Evolutionary conservation across 1,140 invertebrate genomes (phyloP), one percentile per base, ranked within the genome.

Genomic region (Pemphigus obesinymphae): DNA sequence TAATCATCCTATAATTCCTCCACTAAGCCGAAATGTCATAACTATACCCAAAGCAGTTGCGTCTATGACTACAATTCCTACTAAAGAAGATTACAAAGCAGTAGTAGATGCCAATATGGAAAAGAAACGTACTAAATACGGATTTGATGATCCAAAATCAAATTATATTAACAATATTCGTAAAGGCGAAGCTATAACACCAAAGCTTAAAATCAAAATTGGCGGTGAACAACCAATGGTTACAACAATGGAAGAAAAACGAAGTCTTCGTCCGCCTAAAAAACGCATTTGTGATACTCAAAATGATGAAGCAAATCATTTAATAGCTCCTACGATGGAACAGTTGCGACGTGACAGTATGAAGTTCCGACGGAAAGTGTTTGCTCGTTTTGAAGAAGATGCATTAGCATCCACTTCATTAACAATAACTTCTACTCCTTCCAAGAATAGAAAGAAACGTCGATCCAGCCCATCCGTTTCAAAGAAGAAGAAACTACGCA

Each of bases 41-140:
- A 94, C 93, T 0, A 94, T 95, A 84, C 94, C 94, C 0, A 95
- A 95, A 87, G 94, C 94, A 2, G 93, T 95, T 1, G 93, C 93
- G 1, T 95, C 93, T 0, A 94, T 95, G 92, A 93, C 92, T 0
- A 92, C 90, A 37, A 94, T 95, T 85, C 93, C 93, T 0, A 94
- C 93, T 0, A 90, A 92, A 84, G 94, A 95, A 83, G 94, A 95
- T 85, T 95, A 95, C 85, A 91, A 92, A 84, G 88, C 87, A 2
- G 89, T 90, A 45, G 89, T 90, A 13, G 90, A 91, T 82, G 89
- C 89, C 85, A 92, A 92, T 86, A 92, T 93, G 84, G 89, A 92
- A 43, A 88, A 90, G 8, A 93, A 94, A 85, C 90, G 91, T 70
- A 89, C 88, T 88, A 82, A 82, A 63, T 75, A 78, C 50, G 76